phyloP scores from a whole-genome alignment of 2,113 vertebrate species.

The Eulemur macaco region DNA sequence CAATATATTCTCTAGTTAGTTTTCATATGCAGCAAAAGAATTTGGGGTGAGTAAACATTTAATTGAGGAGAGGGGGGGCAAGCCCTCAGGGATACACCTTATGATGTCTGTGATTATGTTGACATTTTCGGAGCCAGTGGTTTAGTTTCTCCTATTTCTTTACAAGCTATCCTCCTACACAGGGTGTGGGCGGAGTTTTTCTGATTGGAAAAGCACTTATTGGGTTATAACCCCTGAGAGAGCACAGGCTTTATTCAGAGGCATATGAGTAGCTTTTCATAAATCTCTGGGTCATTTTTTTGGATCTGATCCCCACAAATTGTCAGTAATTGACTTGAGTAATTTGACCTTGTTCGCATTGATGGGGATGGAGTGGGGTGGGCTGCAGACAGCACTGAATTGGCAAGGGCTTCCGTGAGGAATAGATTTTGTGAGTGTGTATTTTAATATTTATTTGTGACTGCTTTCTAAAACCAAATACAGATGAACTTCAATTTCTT shows the following conservation, averaged over 20 bases:
- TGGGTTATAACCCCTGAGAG: not conserved
- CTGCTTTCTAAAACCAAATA: not conserved
- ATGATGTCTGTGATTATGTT: not conserved
- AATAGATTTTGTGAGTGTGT: not conserved
- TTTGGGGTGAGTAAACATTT: not conserved
- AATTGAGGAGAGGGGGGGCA: not conserved
- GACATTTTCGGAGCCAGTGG: not conserved
- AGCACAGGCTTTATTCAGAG: not conserved
- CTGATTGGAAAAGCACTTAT: not conserved
- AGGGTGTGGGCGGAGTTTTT: not conserved
- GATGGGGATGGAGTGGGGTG: not conserved
- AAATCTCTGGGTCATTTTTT: not conserved
- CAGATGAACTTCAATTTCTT: not conserved
- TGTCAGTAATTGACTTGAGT: not conserved
- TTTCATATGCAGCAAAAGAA: not conserved
- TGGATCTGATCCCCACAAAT: not conserved
- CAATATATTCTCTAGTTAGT: not conserved
- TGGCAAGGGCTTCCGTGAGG: not conserved
- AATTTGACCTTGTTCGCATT: not conserved
- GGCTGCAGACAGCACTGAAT: not conserved
- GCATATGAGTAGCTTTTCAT: not conserved
- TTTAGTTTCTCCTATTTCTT: not conserved
- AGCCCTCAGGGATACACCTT: not conserved
- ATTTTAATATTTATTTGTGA: constrained; percentile 4
- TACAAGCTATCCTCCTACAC: not conserved